A percentile compares a stretch with the other conserved stretches of the same genome.
Conservation (phyloP, 2,888 invertebrate genomes). For the Timema cristinae region DNA sequence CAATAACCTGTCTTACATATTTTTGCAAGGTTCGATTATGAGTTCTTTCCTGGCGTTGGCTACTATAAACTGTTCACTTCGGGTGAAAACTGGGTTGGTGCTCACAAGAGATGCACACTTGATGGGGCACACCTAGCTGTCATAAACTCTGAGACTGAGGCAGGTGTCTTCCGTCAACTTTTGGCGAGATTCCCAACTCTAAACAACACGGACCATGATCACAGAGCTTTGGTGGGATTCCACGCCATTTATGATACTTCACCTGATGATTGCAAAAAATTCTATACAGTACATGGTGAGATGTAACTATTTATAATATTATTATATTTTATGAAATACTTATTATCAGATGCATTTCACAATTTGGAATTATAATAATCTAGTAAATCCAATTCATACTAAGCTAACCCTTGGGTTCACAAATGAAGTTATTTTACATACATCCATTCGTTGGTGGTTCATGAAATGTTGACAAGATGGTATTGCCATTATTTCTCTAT, state of each 20-base stretch:
- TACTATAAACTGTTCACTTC: background rate
- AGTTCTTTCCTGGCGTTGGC: background rate
- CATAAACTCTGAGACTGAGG: background rate
- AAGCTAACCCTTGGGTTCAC: too few relatives aligned
- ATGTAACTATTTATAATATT: too few relatives aligned
- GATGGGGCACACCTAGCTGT: constrained; percentile 8
- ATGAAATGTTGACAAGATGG: too few relatives aligned
- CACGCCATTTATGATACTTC: background rate
- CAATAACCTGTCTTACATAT: background rate
- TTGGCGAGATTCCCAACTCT: constrained; percentile 5
- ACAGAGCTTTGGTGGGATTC: background rate
- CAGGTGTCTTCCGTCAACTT: background rate
- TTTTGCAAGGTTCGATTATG: constrained; percentile 3
- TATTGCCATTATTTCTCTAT: too few relatives aligned
- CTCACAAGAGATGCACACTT: background rate
- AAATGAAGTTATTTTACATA: too few relatives aligned
- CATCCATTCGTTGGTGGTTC: too few relatives aligned
- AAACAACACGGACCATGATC: constrained; percentile 10
- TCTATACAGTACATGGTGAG: background rate
- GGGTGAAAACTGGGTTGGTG: background rate
- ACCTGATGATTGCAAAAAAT: background rate
- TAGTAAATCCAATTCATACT: too few relatives aligned
- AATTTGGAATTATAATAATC: too few relatives aligned
- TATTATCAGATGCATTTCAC: too few relatives aligned
- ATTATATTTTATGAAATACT: too few relatives aligned